phyloP scores from a whole-genome alignment of 1,140 invertebrate genomes.

The Drosophila ohnishii region DNA sequence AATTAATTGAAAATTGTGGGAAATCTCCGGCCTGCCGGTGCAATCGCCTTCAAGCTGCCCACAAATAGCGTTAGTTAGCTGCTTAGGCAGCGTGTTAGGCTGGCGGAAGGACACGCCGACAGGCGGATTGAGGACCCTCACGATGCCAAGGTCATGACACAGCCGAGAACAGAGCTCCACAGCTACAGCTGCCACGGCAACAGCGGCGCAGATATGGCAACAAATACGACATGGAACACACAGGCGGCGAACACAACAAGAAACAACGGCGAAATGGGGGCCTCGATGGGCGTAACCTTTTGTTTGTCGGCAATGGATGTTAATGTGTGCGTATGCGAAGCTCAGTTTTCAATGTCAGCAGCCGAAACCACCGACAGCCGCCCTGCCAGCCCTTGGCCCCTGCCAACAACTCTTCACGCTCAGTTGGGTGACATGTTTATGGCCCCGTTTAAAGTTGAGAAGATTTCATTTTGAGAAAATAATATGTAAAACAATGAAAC shows the following conservation, averaged over 20 bases:
- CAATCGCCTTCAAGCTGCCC: slow-evolving; percentile 14
- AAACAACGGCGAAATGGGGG: slow-evolving; percentile 50
- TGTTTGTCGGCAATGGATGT: slow-evolving; percentile 55
- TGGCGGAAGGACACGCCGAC: slow-evolving; percentile 49
- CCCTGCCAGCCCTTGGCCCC: neutral
- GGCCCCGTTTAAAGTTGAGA: slow-evolving; percentile 40
- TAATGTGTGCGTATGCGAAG: slow-evolving; percentile 54
- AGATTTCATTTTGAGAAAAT: slow-evolving; percentile 30
- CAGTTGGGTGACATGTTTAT: slow-evolving; percentile 47
- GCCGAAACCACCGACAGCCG: slow-evolving; percentile 36
- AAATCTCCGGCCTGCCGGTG: slow-evolving; percentile 4
- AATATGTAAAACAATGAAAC: slow-evolving; percentile 1
- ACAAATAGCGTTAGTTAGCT: slow-evolving; percentile 47
- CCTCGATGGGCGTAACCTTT: slow-evolving; percentile 66
- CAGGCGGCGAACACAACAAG: slow-evolving; percentile 14
- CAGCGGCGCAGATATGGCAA: slow-evolving; percentile 26
- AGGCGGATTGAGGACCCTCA: slow-evolving; percentile 57
- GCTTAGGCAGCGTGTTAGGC: slow-evolving; percentile 37
- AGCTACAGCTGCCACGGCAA: slow-evolving; percentile 16
- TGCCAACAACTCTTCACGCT: slow-evolving; percentile 2
- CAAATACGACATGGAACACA: slow-evolving; percentile 27
- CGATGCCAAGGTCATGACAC: slow-evolving; percentile 51
- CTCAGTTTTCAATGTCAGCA: slow-evolving; percentile 74
- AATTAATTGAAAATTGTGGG: slow-evolving; percentile 32
- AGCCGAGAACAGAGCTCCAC: slow-evolving; percentile 9